Base-by-base conservation (phyloP, 2,888 invertebrate species). In the Fragum sueziense region DNA sequence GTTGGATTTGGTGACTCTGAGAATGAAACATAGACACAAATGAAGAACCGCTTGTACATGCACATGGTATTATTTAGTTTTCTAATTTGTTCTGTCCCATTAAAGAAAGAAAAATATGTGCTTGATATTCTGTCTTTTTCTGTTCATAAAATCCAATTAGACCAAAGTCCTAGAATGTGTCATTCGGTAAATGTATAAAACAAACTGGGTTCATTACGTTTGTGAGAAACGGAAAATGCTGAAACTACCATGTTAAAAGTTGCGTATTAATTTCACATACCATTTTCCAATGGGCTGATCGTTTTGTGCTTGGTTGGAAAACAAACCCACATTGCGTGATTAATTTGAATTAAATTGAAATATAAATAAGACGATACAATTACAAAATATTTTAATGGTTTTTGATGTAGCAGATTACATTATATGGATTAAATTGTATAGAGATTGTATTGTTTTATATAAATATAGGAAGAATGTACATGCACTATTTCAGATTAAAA, bases 301-400 rank as follows among this genome's bases (percentile, higher is more conserved):
- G 41, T 41, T 22, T 41, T 41, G 65, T 41, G 41, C 65, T 31
- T 22, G 34, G 11, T 9, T 41, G 7, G 65, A 25, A 65, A 65
- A 41, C 65, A 41, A 37, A 65, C 41, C 65, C 65, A 22, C 25
- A 41, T 25, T 65, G 65, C 65, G 65, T 65, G 65, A 9, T 65
- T 41, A 25, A 41, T 65, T 27, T 65, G 65, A 65, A 65, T 65
- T 65, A 65, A 65, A 65, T 34, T 65, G 65, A 65, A 65, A 65
- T 65, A 65, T 65, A 41, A 65, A 65, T 65, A 65, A 65, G 65
- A 31, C 22, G 65, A 65, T 65, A 65, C 25, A 41, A 65, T 65
- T 65, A 65, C 65, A 37, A 65, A 65, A 17, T 65, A 65, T 65
- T 65, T 65, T 65, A 65, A 65, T 65, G 65, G 22, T 22, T 65